Percentiles rank a stretch among this genome's conserved stretches.
phyloP scores from a whole-genome alignment of 2,888 invertebrate species.

The Amblyjoppa proteus region DNA sequence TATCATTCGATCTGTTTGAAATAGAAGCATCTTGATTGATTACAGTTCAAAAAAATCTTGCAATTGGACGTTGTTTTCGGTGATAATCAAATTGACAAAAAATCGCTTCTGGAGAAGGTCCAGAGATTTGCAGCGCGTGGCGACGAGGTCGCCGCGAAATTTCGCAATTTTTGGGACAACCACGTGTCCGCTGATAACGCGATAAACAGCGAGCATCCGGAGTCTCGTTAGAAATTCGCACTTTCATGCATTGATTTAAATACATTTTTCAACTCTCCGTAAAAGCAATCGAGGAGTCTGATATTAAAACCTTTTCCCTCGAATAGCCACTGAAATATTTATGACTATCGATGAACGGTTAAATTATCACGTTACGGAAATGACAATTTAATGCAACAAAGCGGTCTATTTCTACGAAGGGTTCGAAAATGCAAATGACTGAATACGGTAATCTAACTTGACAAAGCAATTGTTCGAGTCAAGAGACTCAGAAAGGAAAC shows the following conservation, averaged over 20 bases:
- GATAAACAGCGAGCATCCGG: slow-evolving; percentile 10
- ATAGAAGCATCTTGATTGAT: slow-evolving; percentile 19
- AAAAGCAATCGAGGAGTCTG: no score
- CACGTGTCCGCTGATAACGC: slow-evolving; percentile 21
- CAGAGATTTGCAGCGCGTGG: neutral
- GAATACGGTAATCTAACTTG: no score
- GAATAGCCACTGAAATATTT: no score
- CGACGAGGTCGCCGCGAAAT: neutral
- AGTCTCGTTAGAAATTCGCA: neutral
- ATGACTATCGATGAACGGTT: neutral
- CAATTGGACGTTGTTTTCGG: neutral
- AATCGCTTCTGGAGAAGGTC: neutral
- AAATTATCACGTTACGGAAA: no score
- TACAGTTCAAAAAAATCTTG: slow-evolving; percentile 58
- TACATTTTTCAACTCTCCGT: neutral
- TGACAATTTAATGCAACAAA: no score
- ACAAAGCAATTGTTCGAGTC: no score
- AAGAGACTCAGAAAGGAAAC: no score
- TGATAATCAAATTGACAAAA: neutral
- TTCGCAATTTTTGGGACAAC: slow-evolving; percentile 7
- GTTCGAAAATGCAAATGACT: no score
- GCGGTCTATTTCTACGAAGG: no score
- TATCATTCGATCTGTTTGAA: neutral
- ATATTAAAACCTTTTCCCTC: no score
- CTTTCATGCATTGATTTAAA: neutral